phyloP scores from a whole-genome alignment of 1,140 invertebrate genomes.

The Anoplolepis gracilipes region DNA sequence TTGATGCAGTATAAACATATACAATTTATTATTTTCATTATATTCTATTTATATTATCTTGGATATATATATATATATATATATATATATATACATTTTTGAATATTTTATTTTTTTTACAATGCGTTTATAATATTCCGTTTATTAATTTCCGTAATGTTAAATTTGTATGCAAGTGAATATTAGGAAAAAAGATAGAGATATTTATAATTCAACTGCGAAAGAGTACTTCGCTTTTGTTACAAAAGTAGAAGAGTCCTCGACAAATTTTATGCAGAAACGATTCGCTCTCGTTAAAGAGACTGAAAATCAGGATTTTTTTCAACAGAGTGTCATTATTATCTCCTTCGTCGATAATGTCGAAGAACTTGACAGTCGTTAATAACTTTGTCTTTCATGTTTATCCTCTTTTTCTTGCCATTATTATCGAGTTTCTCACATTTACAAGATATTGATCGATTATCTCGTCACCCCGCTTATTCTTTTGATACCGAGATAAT shows the following conservation, averaged over 20 bases:
- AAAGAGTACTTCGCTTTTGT: constrained; percentile 38
- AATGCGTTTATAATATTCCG: constrained; percentile 10
- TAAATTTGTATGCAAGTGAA: not conserved
- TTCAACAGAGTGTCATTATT: constrained; percentile 61
- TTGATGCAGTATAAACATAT: no score
- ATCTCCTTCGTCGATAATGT: constrained; percentile 58
- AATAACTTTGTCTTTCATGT: constrained; percentile 64
- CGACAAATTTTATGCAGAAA: constrained; percentile 58
- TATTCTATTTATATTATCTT: no score
- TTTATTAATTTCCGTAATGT: not conserved
- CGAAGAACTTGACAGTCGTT: constrained; percentile 61
- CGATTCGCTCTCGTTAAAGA: constrained; percentile 22
- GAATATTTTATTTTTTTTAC: not conserved
- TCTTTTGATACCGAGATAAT: constrained; percentile 19
- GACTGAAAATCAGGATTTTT: constrained; percentile 38
- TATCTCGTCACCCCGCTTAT: constrained; percentile 52
- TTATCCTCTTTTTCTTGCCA: constrained; percentile 39
- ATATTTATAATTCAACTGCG: not conserved
- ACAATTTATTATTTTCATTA: not conserved
- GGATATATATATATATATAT: not conserved
- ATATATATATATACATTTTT: not conserved
- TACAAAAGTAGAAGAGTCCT: constrained; percentile 25
- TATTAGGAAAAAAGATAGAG: not conserved
- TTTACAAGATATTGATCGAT: constrained; percentile 21
- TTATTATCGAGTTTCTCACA: constrained; percentile 51